A percentile compares a stretch with the other conserved stretches of the same genome.
These are phyloP conservation scores for Vireo altiloquus DNA, from an alignment of 2,113 vertebrate genomes.

Conservation along the genomic window DNA sequence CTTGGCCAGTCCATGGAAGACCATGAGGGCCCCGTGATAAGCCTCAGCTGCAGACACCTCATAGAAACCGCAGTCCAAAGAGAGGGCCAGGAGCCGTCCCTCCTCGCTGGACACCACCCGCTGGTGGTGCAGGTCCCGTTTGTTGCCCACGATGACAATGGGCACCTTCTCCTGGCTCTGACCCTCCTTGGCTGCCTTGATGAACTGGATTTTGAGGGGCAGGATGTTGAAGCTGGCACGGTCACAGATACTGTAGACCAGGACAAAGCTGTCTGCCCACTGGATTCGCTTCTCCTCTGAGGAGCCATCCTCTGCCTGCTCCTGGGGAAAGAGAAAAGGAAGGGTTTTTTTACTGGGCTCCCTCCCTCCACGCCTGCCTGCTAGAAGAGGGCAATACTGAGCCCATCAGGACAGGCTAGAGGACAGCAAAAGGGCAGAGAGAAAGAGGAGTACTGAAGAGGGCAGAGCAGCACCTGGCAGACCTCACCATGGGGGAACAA, in stretches of 20 bases:
- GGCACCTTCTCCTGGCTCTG: conserved; percentile 74
- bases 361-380: background rate
- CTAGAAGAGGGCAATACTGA: background rate
- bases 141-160: conserved; percentile 85
- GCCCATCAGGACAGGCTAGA: rapidly evolving
- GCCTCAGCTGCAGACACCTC: conserved; percentile 85
- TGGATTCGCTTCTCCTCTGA: conserved; percentile 79
- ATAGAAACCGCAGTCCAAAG: conserved; percentile 80
- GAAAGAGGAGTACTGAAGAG: background rate
- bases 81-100: conserved; percentile 80
- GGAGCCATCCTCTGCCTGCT: conserved; percentile 55
- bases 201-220: conserved; percentile 75
- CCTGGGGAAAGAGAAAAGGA: conserved; percentile 58
- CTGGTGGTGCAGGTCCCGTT: conserved; percentile 79
- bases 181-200: conserved; percentile 78
- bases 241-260: conserved; percentile 89
- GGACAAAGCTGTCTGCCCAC: conserved; percentile 84
- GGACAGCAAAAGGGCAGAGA: background rate
- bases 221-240: conserved; percentile 82
- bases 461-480: background rate
- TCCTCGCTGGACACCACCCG: conserved; percentile 82
- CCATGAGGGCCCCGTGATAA: conserved; percentile 81
- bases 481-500: background rate
- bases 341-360: rapidly evolving
- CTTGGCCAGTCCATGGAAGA: conserved; percentile 79